Evolutionary conservation across 2,888 invertebrate species (phyloP), one percentile per base, ranked within the genome.

Genomic region (Pristionchus exspectatus): DNA sequence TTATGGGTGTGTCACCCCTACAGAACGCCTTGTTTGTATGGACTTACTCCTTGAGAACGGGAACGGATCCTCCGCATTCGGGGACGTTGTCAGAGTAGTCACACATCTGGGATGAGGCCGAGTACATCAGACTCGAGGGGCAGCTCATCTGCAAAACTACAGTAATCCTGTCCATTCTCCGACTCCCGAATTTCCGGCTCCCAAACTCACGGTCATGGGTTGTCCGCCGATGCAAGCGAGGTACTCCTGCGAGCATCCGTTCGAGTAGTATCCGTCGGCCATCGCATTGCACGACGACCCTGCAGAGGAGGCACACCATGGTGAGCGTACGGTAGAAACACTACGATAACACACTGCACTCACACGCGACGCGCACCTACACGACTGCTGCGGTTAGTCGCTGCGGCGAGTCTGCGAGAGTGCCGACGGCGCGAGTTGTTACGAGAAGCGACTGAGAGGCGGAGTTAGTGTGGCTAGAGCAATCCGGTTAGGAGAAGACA

Each of bases 51-150:
- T 44, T 69, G 66, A 69, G 27, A 14, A 69, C 87, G 69, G 87
- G 87, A 5, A 30, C 81, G 81, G 54, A 50, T 89, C 89, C 89
- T 81, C 81, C 83, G 33, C 89, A 89, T 33, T 89, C 89, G 63
- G 54, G 44, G 44, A 89, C 89, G 50, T 89, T 89, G 50, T 89
- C 89, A 5, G 38, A 14, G 83, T 24, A 89, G 66, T 89, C 89
- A n/a, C 89, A 89, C 83, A 81, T 77, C 38, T 89, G 89, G 2
- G 89, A 18, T n/a, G 66, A 38, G 21, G 66, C 33, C 10, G 89
- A 89, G 83, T 81, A 89, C 63, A 44, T 83, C 27, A 89, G 50
- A 2, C 27, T 18, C 18, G 89, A n/a, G 50, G 89, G 89, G 50
- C 89, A 89, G 50, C n/a, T 21, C 83, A 89, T 81, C 89, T 89